These are phyloP conservation scores for Gymnarchus niloticus DNA, from an alignment of 2,113 vertebrate species.

Conservation along the genomic window DNA sequence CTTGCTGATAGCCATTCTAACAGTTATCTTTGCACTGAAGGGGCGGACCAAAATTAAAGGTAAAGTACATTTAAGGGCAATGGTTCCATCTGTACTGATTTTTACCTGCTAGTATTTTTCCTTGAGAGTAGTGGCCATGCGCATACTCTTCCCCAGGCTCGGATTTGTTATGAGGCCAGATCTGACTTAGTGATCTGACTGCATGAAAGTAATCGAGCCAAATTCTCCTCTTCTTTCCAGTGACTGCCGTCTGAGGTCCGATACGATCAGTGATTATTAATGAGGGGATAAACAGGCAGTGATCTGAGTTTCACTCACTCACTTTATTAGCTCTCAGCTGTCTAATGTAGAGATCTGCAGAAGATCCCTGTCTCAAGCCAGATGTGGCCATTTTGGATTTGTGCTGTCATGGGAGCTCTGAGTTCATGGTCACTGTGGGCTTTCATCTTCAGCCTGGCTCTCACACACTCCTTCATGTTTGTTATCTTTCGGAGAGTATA, in stretches of 20 bases:
- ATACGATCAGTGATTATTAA: neutral
- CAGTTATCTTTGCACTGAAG: constrained; percentile 45
- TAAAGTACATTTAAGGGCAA: neutral
- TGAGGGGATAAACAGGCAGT: neutral
- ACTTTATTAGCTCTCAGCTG: neutral
- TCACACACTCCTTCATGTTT: neutral
- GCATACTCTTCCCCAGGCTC: too few relatives aligned
- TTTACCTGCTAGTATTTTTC: neutral
- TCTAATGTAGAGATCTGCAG: neutral
- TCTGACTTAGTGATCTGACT: neutral
- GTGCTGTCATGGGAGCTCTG: neutral
- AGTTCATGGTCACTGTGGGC: neutral
- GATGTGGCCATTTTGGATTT: neutral
- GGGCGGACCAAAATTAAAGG: neutral
- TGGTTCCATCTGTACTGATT: neutral
- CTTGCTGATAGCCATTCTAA: constrained; percentile 52
- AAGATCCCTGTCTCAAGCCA: neutral
- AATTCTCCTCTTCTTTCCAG: too few relatives aligned
- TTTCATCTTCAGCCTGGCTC: neutral
- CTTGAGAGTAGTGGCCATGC: neutral
- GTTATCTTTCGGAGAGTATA: neutral
- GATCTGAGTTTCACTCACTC: neutral
- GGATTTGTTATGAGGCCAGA: neutral
- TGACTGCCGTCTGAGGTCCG: too few relatives aligned
- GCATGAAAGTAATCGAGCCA: neutral